phyloP scores from a whole-genome alignment of 2,113 vertebrate species.

The Seriola dumerili region DNA sequence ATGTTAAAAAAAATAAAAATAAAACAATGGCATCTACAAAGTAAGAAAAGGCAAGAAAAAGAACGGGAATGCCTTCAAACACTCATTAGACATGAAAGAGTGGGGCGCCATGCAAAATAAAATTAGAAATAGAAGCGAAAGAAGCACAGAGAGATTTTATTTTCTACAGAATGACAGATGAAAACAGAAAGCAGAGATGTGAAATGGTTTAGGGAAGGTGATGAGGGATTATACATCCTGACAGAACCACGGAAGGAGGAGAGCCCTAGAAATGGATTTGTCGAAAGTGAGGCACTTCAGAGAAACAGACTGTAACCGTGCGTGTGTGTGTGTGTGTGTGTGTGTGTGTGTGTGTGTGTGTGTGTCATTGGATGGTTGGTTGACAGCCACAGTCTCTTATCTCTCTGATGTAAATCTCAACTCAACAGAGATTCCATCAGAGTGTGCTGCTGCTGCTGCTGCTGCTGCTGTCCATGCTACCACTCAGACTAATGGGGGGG shows the following conservation, averaged over 20 bases:
- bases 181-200: conserved; percentile 55
- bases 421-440: conserved; percentile 60
- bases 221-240: conserved; percentile 66
- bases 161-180: conserved; percentile 43
- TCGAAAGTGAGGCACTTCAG: conserved; percentile 60
- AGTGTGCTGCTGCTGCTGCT: conserved; percentile 11
- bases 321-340: conserved; percentile 22
- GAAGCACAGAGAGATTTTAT: not conserved
- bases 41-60: not conserved
- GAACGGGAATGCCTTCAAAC: not conserved
- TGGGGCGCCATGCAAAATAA: not conserved
- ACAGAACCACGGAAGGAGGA: conserved; percentile 54
- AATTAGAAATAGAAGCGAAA: conserved; percentile 21
- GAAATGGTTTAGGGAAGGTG: conserved; percentile 62
- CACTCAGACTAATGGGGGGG: conserved; percentile 38
- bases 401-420: conserved; percentile 58
- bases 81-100: conserved; percentile 13
- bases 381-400: conserved; percentile 66
- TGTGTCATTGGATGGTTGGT: conserved; percentile 34
- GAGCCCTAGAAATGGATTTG: conserved; percentile 62
- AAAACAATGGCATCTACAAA: conserved; percentile 24
- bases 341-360: not conserved
- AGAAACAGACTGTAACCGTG: conserved; percentile 26
- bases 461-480: conserved; percentile 28
- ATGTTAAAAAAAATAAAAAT: not conserved